Evolutionary conservation across 2,797 vertebrate genomes (phyloP), one percentile per base, ranked within the genome.

Genomic region (Bucorvus abyssinicus): DNA sequence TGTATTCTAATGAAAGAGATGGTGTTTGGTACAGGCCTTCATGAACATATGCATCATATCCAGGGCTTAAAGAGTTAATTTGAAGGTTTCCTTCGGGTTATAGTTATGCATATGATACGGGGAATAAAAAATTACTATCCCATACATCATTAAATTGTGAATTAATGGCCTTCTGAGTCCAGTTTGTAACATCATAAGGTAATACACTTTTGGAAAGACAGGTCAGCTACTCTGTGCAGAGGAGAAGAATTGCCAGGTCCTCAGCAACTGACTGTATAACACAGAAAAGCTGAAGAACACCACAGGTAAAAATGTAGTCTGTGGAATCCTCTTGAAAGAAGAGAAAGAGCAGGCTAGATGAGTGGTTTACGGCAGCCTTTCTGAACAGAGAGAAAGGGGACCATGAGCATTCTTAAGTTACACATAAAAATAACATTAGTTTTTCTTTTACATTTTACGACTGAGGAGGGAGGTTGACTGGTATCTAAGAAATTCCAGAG

Each of bases 341-440:
- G 22, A 52, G 75, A 80, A 92, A 71, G 67, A 82, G 50, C 9
- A 50, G 68, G 22, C n/a, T 85, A 52, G 59, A 27, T 77, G 79
- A 92, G 50, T 83, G 88, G 56, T 93, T 94, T 93, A 90, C 30
- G 92, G 94, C 91, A 92, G 67, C 64, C 59, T 47, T 83, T 84
- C 63, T 2, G 44, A 94, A 50, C 56, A 85, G 81, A 47, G 67
- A 52, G 70, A 75, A 90, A 83, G 77, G 83, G 52, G 63, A 93
- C 81, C 45, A 75, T 87, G 84, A 83, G 42, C 90, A 49, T 91
- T 94, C 95, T 96, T 82, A 59, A 93, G 70, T 94, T 93, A 94
- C 95, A 90, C 69, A 87, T 90, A 95, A 96, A 96, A 95, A 96
- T 94, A 97, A 96, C 93, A 94, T 96, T 95, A 94, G 91, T 87